Conservation (phyloP, 2,797 vertebrate genomes). For the Tarsius wallacei region DNA sequence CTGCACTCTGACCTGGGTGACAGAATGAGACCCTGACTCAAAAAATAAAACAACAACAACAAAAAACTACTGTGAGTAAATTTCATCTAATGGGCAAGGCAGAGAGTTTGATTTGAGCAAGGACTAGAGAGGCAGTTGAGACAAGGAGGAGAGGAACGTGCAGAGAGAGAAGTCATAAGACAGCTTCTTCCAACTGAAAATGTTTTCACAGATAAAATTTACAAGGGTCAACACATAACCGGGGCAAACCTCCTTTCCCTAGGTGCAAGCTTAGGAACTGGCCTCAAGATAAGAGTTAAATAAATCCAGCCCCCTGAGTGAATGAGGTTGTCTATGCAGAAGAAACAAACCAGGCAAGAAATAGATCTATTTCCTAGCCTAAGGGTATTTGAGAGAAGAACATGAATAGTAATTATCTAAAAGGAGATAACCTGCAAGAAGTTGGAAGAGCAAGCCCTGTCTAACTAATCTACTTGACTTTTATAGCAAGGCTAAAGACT, state of each 20-base stretch:
- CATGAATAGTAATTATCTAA: constrained; percentile 83
- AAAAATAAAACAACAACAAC: no score
- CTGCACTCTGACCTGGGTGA: no score
- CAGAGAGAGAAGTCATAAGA: no score
- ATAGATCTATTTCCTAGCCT: constrained; percentile 70
- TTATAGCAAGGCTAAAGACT: constrained; percentile 81
- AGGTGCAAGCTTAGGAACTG: not conserved
- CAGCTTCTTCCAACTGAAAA: not conserved
- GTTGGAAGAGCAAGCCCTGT: constrained; percentile 82
- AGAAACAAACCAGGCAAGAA: constrained; percentile 81
- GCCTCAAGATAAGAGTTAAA: constrained; percentile 71
- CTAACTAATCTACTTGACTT: constrained; percentile 86
- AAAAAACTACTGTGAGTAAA: not conserved
- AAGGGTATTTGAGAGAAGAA: constrained; percentile 75
- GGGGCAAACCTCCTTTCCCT: not conserved
- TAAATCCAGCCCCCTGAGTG: constrained; percentile 61
- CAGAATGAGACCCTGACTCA: no score
- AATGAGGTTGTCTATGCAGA: constrained; percentile 67
- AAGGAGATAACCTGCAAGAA: constrained; percentile 80
- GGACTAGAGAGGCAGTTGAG: constrained; percentile 6
- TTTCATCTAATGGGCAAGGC: not conserved
- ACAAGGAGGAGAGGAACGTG: not conserved
- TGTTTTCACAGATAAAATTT: constrained; percentile 58
- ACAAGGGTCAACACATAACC: not conserved
- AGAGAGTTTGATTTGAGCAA: not conserved